Conservation (phyloP, 2,113 vertebrate species). For the Rafetus swinhoei region DNA sequence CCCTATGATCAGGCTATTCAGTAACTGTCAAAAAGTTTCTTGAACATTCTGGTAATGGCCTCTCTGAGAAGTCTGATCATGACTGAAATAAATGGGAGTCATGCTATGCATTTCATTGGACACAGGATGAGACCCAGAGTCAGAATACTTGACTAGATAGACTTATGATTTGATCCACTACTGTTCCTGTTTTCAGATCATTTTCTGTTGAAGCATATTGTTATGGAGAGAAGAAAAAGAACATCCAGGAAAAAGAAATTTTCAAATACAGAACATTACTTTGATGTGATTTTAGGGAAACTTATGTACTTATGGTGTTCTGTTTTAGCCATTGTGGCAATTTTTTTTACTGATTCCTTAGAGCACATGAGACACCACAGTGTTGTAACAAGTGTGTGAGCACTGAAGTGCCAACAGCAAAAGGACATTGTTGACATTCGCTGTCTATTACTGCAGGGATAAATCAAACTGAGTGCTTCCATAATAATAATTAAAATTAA, state of each 20-base stretch:
- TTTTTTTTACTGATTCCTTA: not conserved
- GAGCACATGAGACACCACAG: not conserved
- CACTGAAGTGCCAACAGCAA: slow-evolving; percentile 1
- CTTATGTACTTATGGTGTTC: not conserved
- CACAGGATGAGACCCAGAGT: not conserved
- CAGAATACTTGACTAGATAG: not conserved
- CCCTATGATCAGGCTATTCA: not conserved
- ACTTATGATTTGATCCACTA: not conserved
- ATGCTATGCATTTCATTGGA: not conserved
- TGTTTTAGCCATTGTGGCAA: not conserved
- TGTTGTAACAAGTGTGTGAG: not conserved
- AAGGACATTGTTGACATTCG: slow-evolving; percentile 9
- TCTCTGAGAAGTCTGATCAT: not conserved
- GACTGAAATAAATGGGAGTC: not conserved
- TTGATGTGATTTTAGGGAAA: not conserved
- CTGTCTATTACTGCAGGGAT: not conserved
- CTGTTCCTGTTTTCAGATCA: not conserved
- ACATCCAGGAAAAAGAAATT: not conserved
- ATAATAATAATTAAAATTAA: not conserved
- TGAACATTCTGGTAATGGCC: not conserved
- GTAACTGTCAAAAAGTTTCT: not conserved
- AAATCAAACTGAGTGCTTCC: not conserved
- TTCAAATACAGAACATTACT: not conserved
- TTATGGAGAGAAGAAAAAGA: not conserved
- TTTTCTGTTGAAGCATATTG: not conserved